Conservation (phyloP, 2,888 invertebrate genomes). For the Tyria jacobaeae region DNA sequence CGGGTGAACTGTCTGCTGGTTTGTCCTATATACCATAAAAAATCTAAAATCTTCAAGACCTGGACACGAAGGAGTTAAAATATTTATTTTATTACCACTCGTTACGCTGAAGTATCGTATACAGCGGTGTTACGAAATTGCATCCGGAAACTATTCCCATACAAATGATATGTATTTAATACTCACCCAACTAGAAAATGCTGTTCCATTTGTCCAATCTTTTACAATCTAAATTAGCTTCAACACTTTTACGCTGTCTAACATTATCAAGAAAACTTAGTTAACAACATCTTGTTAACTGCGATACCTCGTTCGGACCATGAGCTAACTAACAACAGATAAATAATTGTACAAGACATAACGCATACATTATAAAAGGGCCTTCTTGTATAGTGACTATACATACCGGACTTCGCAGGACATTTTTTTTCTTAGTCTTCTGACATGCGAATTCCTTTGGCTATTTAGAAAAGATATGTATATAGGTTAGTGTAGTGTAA, state of each 20-base stretch:
- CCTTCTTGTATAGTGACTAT: background rate
- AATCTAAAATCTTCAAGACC: background rate
- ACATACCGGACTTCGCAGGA: background rate
- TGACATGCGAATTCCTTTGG: background rate
- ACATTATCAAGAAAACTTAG: conserved; percentile 4
- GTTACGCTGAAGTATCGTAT: too few species aligned
- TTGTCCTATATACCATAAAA: too few species aligned
- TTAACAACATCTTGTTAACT: conserved; percentile 11
- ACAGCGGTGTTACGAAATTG: background rate
- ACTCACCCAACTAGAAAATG: background rate
- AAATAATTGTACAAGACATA: conserved; percentile 8
- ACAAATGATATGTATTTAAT: background rate
- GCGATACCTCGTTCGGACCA: background rate
- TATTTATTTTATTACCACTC: too few species aligned
- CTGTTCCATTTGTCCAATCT: conserved; percentile 6
- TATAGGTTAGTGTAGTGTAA: too few species aligned
- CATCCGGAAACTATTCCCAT: background rate
- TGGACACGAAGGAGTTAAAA: background rate
- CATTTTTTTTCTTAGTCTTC: background rate
- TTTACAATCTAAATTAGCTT: conserved; percentile 1
- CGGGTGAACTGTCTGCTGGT: too few species aligned
- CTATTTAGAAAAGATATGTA: too few species aligned
- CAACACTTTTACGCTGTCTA: background rate
- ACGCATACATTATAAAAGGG: conserved; percentile 5
- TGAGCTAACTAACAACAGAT: background rate